Percentiles rank a stretch among this genome's conserved stretches.
These are phyloP conservation scores for Mormyrops attenuatus DNA, from an alignment of 2,797 vertebrate species.

Conservation along the genomic window DNA sequence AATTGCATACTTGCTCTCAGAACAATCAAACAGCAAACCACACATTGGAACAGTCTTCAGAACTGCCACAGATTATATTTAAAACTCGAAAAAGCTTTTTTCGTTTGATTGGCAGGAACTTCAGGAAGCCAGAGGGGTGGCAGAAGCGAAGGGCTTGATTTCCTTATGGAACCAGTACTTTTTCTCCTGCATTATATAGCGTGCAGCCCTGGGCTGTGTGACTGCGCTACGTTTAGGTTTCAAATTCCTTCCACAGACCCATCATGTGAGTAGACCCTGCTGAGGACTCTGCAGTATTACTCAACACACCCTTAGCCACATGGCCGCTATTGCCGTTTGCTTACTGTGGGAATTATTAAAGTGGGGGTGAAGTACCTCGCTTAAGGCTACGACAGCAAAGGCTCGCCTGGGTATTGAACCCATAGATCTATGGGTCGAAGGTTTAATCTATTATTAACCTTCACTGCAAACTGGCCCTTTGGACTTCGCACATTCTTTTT, in stretches of 20 bases:
- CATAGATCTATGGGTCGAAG: not conserved
- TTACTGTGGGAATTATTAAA: slow-evolving; percentile 7
- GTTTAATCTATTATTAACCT: slow-evolving; percentile 14
- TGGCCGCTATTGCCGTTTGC: not conserved
- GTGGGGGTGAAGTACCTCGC: not conserved
- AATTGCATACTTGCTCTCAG: not conserved
- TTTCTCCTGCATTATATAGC: not conserved
- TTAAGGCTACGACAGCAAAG: not conserved
- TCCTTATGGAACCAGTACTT: not conserved
- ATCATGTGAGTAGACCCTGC: not conserved
- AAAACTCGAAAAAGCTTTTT: not conserved
- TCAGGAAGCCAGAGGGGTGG: not conserved
- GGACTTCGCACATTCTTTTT: not conserved
- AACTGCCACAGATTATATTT: not conserved
- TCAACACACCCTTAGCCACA: not conserved
- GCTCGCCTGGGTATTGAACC: not conserved
- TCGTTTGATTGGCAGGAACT: not conserved
- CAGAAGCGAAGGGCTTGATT: not conserved
- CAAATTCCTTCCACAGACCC: not conserved
- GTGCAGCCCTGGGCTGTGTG: not conserved
- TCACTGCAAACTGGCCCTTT: not conserved
- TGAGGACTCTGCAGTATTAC: not conserved
- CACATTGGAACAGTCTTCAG: not conserved
- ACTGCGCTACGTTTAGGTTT: not conserved
- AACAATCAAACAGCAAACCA: not conserved